Base-by-base conservation (phyloP, 2,113 vertebrate species). In the Aldabrachelys gigantea region DNA sequence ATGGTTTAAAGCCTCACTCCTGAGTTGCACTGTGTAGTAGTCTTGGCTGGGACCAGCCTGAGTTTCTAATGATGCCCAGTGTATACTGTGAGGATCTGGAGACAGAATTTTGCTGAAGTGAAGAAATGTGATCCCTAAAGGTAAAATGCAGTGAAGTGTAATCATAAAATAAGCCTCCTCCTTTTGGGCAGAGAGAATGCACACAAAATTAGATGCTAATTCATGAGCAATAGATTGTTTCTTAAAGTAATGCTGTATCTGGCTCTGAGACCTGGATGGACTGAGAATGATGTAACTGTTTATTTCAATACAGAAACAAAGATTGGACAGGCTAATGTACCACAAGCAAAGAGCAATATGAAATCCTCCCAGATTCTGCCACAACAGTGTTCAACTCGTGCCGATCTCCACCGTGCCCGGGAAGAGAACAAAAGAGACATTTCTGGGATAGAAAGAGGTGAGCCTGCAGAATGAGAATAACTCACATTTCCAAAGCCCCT, bases 291-390 rank as follows among this genome's bases (percentile, higher is more conserved):
- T 80, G 21, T 4, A 3, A 9, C 3, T 80, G 19, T 89, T 62
- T 87, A 11, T 76, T 88, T 94, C 83, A 5, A 80, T 91, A 27
- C 92, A 98, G 98, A 97, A 97, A 94, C 0, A 0, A 97, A 69
- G 83, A 91, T 80, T 50, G 93, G 95, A 94, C 35, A 1, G 53
- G 49, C 78, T 91, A 82, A 93, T 50, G 89, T 89, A 12, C 87
- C 87, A 27, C 94, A 88, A 79, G 50, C 19, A 54, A 72, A 65
- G n/a, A 25, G 62, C 52, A 82, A 44, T 9, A 95, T 69, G 75
- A 97, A 85, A 79, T 41, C 50, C 24, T 49, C 47, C 10, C 49
- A 3, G 0, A n/a, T 59, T 17, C 82, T 85, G 84, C n/a, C 85
- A 87, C 94, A 75, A 47, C 19, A 17, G 65, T 59, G 3, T 56